Conservation (phyloP, 2,888 invertebrate species). For the Phorcus lineatus region DNA sequence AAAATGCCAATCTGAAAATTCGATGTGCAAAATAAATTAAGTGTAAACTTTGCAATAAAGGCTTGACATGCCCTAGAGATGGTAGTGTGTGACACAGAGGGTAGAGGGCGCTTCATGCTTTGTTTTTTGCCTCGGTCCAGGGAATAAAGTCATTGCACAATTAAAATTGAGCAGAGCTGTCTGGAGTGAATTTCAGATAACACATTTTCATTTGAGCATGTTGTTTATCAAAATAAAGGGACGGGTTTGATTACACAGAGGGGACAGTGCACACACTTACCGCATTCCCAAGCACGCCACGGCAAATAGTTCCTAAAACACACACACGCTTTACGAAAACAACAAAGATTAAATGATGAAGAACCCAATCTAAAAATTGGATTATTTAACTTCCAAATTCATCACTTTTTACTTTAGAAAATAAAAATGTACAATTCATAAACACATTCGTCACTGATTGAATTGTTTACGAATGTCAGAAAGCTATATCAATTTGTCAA, state of each 20-base stretch:
- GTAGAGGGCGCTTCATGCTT: background rate
- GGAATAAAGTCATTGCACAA: conserved; percentile 3
- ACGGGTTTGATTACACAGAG: background rate
- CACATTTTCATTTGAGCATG: background rate
- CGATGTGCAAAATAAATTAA: conserved; percentile 18
- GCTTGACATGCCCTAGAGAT: background rate
- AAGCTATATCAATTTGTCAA: too few species aligned
- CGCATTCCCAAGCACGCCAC: too few species aligned
- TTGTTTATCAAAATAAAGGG: conserved; percentile 11
- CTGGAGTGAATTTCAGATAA: conserved; percentile 13
- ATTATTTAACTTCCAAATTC: too few species aligned
- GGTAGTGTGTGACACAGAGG: background rate
- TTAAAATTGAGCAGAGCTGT: conserved; percentile 7
- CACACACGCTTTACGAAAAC: too few species aligned
- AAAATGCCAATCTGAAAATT: conserved; percentile 10
- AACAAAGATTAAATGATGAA: too few species aligned
- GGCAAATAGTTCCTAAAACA: too few species aligned
- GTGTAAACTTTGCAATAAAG: conserved; percentile 23
- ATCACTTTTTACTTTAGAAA: too few species aligned
- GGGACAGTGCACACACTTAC: too few species aligned
- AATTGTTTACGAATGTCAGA: too few species aligned
- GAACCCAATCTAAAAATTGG: too few species aligned
- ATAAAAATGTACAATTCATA: too few species aligned
- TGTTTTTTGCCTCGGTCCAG: background rate
- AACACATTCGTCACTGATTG: too few species aligned